Evolutionary conservation across 1,140 invertebrate genomes (phyloP).

Genomic region (Phortica variegata): DNA sequence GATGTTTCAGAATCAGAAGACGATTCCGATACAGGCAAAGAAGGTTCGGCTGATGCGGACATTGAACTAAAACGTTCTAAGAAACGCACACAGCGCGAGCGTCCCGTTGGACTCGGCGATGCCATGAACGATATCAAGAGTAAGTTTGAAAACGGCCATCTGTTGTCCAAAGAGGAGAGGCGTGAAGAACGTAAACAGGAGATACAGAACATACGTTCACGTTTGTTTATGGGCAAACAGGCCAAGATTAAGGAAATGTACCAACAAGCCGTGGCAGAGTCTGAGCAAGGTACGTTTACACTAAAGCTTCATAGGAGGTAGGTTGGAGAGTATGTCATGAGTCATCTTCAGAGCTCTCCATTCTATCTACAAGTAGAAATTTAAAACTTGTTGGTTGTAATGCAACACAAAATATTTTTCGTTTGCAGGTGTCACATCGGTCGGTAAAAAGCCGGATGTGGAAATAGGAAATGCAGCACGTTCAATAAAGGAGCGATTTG

Average conservation of each 20-base stretch:
- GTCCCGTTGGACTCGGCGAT: constrained; percentile 72
- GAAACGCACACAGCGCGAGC: constrained; percentile 62
- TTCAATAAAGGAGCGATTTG: constrained; percentile 79
- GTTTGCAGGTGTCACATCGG: constrained; percentile 61
- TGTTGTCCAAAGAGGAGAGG: constrained; percentile 67
- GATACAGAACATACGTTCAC: constrained; percentile 78
- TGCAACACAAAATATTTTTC: constrained; percentile 4
- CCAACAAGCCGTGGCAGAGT: constrained; percentile 83
- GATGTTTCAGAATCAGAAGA: constrained; percentile 53
- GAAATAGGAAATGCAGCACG: constrained; percentile 67
- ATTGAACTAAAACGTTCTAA: constrained; percentile 55
- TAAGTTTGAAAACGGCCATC: constrained; percentile 71
- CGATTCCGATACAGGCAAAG: constrained; percentile 17
- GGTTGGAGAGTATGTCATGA: constrained; percentile 5
- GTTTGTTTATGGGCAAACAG: constrained; percentile 84
- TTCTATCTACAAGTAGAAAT: neutral
- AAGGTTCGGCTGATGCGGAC: constrained; percentile 57
- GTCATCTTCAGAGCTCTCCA: too few relatives aligned
- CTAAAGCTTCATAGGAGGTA: too few relatives aligned
- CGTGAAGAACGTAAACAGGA: constrained; percentile 84
- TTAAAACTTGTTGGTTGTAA: neutral
- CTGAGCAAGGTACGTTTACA: constrained; percentile 60
- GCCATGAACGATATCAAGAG: constrained; percentile 83
- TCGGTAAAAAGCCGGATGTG: constrained; percentile 63
- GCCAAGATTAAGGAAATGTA: constrained; percentile 89